Evolutionary conservation across 2,888 invertebrate genomes (phyloP).

Genomic region (Esperia sulphurella): DNA sequence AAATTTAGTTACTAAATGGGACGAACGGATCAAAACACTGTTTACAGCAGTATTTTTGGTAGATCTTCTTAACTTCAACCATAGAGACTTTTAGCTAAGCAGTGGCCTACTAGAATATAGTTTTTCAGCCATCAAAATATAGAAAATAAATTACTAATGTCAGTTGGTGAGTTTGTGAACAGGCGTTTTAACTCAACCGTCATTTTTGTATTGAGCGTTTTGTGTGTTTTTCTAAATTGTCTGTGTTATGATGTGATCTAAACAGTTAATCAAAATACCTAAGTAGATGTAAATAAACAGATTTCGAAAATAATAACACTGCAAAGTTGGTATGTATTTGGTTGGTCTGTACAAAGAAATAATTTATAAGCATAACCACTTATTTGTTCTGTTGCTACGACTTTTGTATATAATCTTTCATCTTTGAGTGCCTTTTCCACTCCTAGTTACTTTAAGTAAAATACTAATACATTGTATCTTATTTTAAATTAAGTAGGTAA

Average conservation of each 20-base stretch:
- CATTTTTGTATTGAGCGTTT: conserved; percentile 22
- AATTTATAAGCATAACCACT: no score
- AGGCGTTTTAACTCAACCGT: conserved; percentile 10
- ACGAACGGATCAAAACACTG: no score
- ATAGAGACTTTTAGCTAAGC: neutral
- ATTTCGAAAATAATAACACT: neutral
- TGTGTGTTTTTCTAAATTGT: conserved; percentile 23
- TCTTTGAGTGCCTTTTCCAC: no score
- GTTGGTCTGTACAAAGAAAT: neutral
- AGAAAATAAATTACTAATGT: neutral
- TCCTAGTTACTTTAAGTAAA: no score
- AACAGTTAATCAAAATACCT: neutral
- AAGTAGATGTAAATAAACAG: neutral
- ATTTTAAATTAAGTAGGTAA: no score
- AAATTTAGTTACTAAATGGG: no score
- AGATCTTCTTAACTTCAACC: neutral
- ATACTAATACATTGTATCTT: no score
- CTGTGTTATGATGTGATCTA: conserved; percentile 16
- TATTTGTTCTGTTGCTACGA: no score
- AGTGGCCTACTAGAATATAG: neutral
- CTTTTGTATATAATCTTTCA: no score
- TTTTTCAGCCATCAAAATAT: neutral
- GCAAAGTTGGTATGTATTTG: neutral
- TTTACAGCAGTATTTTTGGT: no score
- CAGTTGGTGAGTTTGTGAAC: neutral